phyloP scores from a whole-genome alignment of 2,113 vertebrate genomes.

The Sapayoa aenigma region DNA sequence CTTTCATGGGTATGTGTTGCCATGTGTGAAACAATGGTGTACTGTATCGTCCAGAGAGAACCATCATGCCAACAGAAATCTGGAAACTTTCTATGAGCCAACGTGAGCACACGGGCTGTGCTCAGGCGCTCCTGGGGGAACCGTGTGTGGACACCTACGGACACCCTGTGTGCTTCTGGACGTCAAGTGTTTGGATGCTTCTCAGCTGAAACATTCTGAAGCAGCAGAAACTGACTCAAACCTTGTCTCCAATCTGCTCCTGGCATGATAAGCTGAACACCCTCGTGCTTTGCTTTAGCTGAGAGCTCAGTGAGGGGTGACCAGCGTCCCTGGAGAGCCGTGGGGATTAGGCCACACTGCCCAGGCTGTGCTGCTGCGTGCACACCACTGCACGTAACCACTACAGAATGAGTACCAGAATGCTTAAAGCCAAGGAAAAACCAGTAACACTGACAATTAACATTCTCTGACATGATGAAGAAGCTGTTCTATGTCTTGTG shows the following conservation, averaged over 20 bases:
- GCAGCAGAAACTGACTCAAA: background rate
- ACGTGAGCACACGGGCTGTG: background rate
- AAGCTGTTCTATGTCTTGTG: background rate
- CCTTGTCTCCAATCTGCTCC: background rate
- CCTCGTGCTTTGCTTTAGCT: background rate
- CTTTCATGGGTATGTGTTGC: background rate
- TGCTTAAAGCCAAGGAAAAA: background rate
- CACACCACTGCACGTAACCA: background rate
- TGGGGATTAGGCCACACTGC: background rate
- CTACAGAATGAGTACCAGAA: background rate
- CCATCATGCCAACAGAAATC: background rate
- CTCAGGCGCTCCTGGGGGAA: background rate
- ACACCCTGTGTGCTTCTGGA: accelerated
- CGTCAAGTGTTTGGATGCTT: background rate
- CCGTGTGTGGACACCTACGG: background rate
- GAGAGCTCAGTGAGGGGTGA: background rate
- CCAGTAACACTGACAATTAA: background rate
- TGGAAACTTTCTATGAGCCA: background rate
- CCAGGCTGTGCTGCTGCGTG: background rate
- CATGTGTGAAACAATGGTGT: background rate
- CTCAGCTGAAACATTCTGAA: background rate
- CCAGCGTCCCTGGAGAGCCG: background rate
- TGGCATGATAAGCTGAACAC: background rate
- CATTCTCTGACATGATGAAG: background rate
- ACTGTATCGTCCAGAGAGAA: background rate